A percentile compares a stretch with the other conserved stretches of the same genome.
Evolutionary conservation across 2,888 invertebrate genomes (phyloP).

Genomic region (Philopedon plagiatum): DNA sequence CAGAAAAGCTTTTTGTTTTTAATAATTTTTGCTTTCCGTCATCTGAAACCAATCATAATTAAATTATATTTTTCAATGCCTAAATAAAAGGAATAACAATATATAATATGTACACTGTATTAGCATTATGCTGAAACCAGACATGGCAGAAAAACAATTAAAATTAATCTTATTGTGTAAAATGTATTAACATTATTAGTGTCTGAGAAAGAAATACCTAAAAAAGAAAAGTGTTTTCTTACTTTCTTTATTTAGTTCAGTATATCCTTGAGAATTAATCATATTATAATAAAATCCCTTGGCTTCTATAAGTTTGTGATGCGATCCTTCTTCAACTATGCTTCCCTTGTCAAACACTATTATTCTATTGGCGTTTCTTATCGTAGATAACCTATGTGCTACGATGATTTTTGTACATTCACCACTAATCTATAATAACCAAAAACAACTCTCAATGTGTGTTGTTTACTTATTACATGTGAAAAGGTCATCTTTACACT

Average conservation of each 20-base stretch:
- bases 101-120: no score
- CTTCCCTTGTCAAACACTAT: slow-evolving; percentile 78
- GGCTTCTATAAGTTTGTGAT: slow-evolving; percentile 75
- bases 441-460: no score
- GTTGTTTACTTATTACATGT: no score
- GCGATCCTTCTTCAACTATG: slow-evolving; percentile 79
- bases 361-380: slow-evolving; percentile 79
- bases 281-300: slow-evolving; percentile 79
- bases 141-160: no score
- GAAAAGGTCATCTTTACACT: no score
- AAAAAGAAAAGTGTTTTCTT: slow-evolving; percentile 54
- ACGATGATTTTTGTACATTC: slow-evolving; percentile 84
- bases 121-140: no score
- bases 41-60: slow-evolving; percentile 6
- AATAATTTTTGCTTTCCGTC: slow-evolving; percentile 11
- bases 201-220: no score
- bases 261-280: slow-evolving; percentile 75
- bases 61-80: no score
- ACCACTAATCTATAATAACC: slow-evolving; percentile 37
- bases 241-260: slow-evolving; percentile 61
- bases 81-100: no score
- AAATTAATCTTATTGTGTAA: no score
- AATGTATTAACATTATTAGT: no score
- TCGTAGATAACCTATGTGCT: slow-evolving; percentile 82
- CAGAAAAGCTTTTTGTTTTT: slow-evolving; percentile 30